phyloP scores from a whole-genome alignment of 2,888 invertebrate species.

The Urechis unicinctus region DNA sequence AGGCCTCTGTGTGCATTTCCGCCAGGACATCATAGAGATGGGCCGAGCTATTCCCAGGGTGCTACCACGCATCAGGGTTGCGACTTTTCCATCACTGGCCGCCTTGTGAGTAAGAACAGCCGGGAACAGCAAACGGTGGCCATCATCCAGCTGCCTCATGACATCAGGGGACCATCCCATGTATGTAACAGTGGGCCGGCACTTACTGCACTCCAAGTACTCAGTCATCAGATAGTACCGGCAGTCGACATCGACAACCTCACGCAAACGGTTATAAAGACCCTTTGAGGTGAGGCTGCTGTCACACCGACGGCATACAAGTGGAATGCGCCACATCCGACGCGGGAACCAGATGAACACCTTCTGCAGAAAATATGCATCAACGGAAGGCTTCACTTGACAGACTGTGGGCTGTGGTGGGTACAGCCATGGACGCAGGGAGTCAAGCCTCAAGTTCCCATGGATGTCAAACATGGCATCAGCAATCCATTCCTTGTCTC shows the following conservation, averaged over 20 bases:
- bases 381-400: no score
- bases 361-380: neutral
- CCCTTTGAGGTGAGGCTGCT: slow-evolving; percentile 15
- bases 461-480: no score
- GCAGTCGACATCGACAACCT: slow-evolving; percentile 22
- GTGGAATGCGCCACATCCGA: slow-evolving; percentile 2
- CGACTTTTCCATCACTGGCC: slow-evolving; percentile 19
- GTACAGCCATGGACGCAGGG: no score
- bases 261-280: slow-evolving; percentile 11
- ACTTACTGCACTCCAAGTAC: slow-evolving; percentile 17
- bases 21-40: slow-evolving; percentile 16
- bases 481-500: no score
- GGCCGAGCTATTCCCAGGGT: slow-evolving; percentile 20
- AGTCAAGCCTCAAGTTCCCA: no score
- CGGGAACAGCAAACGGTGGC: slow-evolving; percentile 19
- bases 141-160: slow-evolving; percentile 21
- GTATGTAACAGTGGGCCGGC: slow-evolving; percentile 8
- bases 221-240: slow-evolving; percentile 22
- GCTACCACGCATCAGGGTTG: slow-evolving; percentile 17
- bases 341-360: slow-evolving; percentile 5
- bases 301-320: slow-evolving; percentile 4
- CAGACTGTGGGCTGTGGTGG: no score
- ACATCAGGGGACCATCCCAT: slow-evolving; percentile 18
- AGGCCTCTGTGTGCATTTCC: slow-evolving; percentile 21
- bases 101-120: slow-evolving; percentile 18